These are phyloP conservation scores for Geotrupes spiniger DNA, from an alignment of 2,888 invertebrate genomes.

Conservation along the genomic window DNA sequence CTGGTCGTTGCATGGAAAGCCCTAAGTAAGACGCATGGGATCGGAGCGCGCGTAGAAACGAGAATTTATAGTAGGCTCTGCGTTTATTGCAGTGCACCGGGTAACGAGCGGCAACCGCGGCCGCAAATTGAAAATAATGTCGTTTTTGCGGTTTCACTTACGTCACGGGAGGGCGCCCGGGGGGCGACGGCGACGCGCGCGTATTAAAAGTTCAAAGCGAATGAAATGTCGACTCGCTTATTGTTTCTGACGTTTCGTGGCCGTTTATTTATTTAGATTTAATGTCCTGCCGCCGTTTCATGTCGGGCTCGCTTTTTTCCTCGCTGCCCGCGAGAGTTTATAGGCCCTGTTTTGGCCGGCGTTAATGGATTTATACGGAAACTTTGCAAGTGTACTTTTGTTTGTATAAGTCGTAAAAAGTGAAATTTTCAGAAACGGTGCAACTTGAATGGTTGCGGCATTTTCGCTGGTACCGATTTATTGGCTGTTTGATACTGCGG, in stretches of 20 bases:
- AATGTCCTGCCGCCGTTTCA: conserved; percentile 31
- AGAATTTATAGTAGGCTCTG: conserved; percentile 38
- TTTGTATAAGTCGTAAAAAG: too few relatives aligned
- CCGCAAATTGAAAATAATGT: conserved; percentile 46
- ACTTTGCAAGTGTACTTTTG: conserved; percentile 20
- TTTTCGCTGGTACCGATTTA: too few relatives aligned
- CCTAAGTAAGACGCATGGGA: conserved; percentile 26
- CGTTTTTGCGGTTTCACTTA: conserved; percentile 36
- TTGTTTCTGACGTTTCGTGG: conserved; percentile 38
- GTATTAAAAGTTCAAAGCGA: conserved; percentile 35
- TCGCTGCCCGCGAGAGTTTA: conserved; percentile 19
- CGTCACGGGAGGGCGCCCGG: conserved; percentile 15
- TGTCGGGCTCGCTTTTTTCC: conserved; percentile 19
- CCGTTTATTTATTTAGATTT: conserved; percentile 42
- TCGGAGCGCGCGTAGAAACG: conserved; percentile 25
- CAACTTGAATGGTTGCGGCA: too few relatives aligned
- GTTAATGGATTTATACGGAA: conserved; percentile 36
- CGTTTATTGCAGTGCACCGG: conserved; percentile 39
- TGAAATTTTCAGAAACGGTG: too few relatives aligned
- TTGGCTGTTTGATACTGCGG: too few relatives aligned
- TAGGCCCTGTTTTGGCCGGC: conserved; percentile 11
- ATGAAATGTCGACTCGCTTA: conserved; percentile 37
- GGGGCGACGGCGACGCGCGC: conserved; percentile 22
- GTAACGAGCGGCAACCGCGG: conserved; percentile 35
- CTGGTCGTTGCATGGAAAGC: neutral